Base-by-base conservation (phyloP, 2,113 vertebrate genomes). In the Nestor notabilis region DNA sequence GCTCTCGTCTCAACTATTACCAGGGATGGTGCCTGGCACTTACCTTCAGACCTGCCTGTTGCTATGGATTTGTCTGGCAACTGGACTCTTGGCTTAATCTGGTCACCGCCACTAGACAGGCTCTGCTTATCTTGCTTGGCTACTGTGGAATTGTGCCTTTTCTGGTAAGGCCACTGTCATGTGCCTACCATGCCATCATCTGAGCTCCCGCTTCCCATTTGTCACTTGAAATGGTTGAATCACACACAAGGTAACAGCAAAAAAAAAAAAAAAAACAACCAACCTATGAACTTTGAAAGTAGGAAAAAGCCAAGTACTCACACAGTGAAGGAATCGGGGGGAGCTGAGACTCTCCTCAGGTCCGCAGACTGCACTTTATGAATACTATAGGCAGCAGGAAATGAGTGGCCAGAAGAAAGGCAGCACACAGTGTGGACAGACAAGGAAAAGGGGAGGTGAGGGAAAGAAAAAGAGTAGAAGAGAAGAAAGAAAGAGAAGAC, bases 301-400 rank as follows among this genome's bases (percentile, higher is more conserved):
- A 96, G 79, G 96, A 96, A 95, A 96, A 85, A 64, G 66, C 79
- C 39, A 72, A 78, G 98, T 99, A 99, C 99, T 99, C 99, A 99
- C 99, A 99, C 98, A 97, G 98, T 98, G 99, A 99, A 99, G 99
- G 99, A 99, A 98, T 99, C 99, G 2, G 99, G 99, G 98, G 99
- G 99, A 98, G 99, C 99, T 69, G 99, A 99, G 97, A 99, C 99
- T 98, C 99, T 99, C 97, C 99, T 98, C 98, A 99, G 98, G 98
- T 99, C 99, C 97, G 98, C 99, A 98, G 99, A 98, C 97, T 99
- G 99, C 98, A 99, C 99, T 99, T 99, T 99, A 98, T 99, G 99
- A 98, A 99, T 98, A 98, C 99, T 99, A 99, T 61, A 97, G 97
- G 95, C 95, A 97, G 98, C 97, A 98, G 98, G 97, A 97, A 98